Evolutionary conservation across 2,888 invertebrate species (phyloP).

Genomic region (Agelastica alni): DNA sequence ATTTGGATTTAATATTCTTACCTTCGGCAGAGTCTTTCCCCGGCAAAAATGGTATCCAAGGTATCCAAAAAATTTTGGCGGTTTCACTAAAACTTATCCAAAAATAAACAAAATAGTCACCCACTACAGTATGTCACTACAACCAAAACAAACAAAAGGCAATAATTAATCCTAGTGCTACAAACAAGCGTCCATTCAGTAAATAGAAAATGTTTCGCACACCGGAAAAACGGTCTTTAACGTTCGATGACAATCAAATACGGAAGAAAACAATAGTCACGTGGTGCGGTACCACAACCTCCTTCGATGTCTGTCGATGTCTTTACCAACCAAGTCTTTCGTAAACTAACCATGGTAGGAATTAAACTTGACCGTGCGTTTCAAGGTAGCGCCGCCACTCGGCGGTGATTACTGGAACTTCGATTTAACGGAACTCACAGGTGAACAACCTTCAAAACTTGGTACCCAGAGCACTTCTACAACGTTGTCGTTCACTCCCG

Average conservation of each 20-base stretch:
- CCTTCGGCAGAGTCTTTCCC: conserved; percentile 47
- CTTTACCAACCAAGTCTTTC: conserved; percentile 49
- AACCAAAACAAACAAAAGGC: conserved; percentile 11
- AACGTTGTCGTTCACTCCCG: not conserved
- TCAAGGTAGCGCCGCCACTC: conserved; percentile 47
- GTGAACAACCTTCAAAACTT: conserved; percentile 56
- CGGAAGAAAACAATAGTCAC: conserved; percentile 26
- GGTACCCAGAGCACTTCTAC: conserved; percentile 9
- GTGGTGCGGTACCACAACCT: conserved; percentile 24
- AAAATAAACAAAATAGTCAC: conserved; percentile 36
- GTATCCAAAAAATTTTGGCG: conserved; percentile 51
- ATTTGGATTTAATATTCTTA: no score
- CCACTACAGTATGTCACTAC: conserved; percentile 24
- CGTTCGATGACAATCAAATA: conserved; percentile 7
- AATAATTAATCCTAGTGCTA: conserved; percentile 13
- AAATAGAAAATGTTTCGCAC: conserved; percentile 7
- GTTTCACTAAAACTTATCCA: conserved; percentile 40
- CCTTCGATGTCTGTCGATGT: conserved; percentile 25
- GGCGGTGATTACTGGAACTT: conserved; percentile 52
- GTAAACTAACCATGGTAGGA: conserved; percentile 53
- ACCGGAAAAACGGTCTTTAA: conserved; percentile 15
- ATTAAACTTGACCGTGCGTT: conserved; percentile 58
- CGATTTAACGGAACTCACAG: conserved; percentile 38
- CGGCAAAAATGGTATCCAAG: conserved; percentile 48
- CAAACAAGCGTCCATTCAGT: conserved; percentile 18